Conservation (phyloP, 2,797 vertebrate species). For the Sciaenops ocellatus region DNA sequence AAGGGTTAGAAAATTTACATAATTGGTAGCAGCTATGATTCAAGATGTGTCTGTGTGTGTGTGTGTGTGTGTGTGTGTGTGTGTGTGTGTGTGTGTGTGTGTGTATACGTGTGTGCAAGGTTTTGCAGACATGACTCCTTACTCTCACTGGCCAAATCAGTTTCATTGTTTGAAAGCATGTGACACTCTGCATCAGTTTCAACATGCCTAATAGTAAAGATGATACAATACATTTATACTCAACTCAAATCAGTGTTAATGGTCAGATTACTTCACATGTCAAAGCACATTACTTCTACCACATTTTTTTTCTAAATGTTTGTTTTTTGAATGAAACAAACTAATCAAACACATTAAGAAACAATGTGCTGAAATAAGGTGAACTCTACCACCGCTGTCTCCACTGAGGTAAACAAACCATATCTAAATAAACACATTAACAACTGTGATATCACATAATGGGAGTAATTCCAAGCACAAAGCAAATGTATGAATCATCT, state of each 20-base stretch:
- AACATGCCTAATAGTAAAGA: background rate
- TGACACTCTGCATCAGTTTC: background rate
- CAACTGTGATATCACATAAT: background rate
- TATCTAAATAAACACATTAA: background rate
- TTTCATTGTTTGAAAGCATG: background rate
- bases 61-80: too few species aligned
- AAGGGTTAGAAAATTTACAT: slow-evolving; percentile 2
- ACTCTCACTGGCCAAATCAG: background rate
- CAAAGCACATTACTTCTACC: background rate
- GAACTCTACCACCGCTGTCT: background rate
- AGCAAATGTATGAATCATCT: background rate
- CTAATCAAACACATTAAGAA: background rate
- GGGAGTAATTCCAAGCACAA: background rate
- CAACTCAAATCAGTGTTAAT: too few species aligned
- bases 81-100: background rate
- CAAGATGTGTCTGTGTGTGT: background rate
- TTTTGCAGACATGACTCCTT: background rate
- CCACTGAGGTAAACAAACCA: background rate
- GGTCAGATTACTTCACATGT: too few species aligned
- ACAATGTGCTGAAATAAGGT: background rate
- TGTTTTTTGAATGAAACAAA: background rate
- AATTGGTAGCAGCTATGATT: background rate
- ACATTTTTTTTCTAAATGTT: too few species aligned
- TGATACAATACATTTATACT: background rate
- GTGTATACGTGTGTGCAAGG: background rate